Conservation (phyloP, 2,113 vertebrate genomes). For the Indicator maculatus region DNA sequence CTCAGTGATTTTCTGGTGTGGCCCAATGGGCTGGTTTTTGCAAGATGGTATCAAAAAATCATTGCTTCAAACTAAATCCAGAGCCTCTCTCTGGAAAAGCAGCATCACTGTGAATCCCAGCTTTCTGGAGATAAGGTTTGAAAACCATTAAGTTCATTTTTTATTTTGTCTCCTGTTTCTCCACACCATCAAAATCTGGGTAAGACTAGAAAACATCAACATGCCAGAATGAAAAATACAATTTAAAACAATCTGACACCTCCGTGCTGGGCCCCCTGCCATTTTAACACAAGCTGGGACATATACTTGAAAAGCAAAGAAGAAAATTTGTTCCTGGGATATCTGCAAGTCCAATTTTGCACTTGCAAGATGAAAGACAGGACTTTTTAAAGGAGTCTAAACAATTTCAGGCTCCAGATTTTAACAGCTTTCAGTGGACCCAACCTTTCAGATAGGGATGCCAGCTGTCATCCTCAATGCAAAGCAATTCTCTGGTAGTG, state of each 20-base stretch:
- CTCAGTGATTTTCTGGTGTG: not conserved
- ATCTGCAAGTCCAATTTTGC: slow-evolving; percentile 55
- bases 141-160: not conserved
- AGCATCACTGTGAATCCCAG: fast-evolving
- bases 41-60: not conserved
- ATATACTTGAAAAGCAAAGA: slow-evolving; percentile 8
- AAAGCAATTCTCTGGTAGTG: not conserved
- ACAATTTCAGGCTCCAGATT: slow-evolving; percentile 42
- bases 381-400: slow-evolving; percentile 46
- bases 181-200: not conserved
- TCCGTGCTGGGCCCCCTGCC: slow-evolving; percentile 29
- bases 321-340: slow-evolving; percentile 47
- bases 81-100: not conserved
- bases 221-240: slow-evolving; percentile 43
- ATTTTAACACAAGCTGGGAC: slow-evolving; percentile 42
- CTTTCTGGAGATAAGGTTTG: not conserved
- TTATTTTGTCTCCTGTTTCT: slow-evolving; percentile 30
- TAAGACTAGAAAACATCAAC: slow-evolving; percentile 52
- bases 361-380: slow-evolving; percentile 40
- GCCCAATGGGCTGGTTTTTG: not conserved
- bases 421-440: slow-evolving; percentile 38
- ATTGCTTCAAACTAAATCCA: not conserved
- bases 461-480: slow-evolving; percentile 15
- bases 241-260: slow-evolving; percentile 57
- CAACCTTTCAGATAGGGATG: slow-evolving; percentile 13